These are phyloP conservation scores for Drosophila pallidifrons DNA, from an alignment of 1,140 invertebrate species.

Conservation along the genomic window DNA sequence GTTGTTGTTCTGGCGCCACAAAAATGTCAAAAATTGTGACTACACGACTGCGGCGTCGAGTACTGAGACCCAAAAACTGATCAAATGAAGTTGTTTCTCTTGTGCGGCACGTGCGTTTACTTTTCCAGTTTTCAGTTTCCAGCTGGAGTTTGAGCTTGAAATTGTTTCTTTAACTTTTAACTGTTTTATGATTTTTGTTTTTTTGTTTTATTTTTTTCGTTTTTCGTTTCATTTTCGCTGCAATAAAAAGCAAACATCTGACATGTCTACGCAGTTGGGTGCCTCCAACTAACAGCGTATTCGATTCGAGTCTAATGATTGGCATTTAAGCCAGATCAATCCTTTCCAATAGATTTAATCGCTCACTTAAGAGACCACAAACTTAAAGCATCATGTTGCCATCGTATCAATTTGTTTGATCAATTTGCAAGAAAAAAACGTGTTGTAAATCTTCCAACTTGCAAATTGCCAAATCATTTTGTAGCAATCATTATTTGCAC, in stretches of 20 bases:
- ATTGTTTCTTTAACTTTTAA: slow-evolving; percentile 10
- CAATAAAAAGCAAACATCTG: slow-evolving; percentile 41
- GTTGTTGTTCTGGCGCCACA: slow-evolving; percentile 72
- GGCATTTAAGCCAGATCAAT: slow-evolving; percentile 40
- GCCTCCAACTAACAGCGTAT: slow-evolving; percentile 33
- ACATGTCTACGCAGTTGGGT: slow-evolving; percentile 58
- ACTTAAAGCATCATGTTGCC: background rate
- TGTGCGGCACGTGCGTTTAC: slow-evolving; percentile 82
- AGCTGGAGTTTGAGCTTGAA: slow-evolving; percentile 15
- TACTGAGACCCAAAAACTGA: slow-evolving; percentile 56
- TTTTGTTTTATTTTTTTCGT: background rate
- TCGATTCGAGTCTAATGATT: slow-evolving; percentile 43
- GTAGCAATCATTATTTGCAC: background rate
- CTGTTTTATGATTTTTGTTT: background rate
- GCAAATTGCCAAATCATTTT: slow-evolving; percentile 1
- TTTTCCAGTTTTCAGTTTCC: slow-evolving; percentile 47
- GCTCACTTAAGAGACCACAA: slow-evolving; percentile 1
- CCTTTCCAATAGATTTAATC: slow-evolving; percentile 29
- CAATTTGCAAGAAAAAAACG: slow-evolving; percentile 6
- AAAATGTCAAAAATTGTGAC: slow-evolving; percentile 82
- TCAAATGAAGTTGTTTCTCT: slow-evolving; percentile 81
- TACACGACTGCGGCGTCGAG: slow-evolving; percentile 51
- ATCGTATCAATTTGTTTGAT: slow-evolving; percentile 9
- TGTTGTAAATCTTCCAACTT: slow-evolving; percentile 9
- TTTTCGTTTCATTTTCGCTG: slow-evolving; percentile 14